A percentile compares a stretch with the other conserved stretches of the same genome.
Evolutionary conservation across 2,888 invertebrate species (phyloP).

Genomic region (Campoplex nolae): DNA sequence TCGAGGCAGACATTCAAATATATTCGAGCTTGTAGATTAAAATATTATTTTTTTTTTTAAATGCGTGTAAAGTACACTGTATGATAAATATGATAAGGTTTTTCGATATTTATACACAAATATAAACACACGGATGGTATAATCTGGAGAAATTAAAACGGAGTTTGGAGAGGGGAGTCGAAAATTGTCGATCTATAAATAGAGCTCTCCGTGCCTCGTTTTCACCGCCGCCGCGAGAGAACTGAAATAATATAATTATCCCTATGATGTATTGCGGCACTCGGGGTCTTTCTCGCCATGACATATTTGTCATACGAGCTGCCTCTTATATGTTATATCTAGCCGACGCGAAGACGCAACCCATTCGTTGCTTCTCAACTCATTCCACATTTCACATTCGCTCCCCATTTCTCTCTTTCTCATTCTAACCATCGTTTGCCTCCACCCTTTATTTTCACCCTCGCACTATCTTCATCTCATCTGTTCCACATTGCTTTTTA

Average conservation of each 20-base stretch:
- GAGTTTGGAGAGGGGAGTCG: neutral
- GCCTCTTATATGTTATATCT: slow-evolving; percentile 55
- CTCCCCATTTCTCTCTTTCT: slow-evolving; percentile 31
- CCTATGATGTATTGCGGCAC: slow-evolving; percentile 80
- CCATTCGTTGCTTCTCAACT: slow-evolving; percentile 73
- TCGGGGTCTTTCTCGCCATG: slow-evolving; percentile 75
- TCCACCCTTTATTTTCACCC: slow-evolving; percentile 8
- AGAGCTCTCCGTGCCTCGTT: slow-evolving; percentile 6
- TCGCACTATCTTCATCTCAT: slow-evolving; percentile 41
- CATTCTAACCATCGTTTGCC: slow-evolving; percentile 14
- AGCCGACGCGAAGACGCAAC: slow-evolving; percentile 73
- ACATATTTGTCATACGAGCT: slow-evolving; percentile 76
- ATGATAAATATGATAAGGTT: neutral
- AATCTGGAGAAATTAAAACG: neutral
- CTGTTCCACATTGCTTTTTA: slow-evolving; percentile 38
- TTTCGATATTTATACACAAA: neutral
- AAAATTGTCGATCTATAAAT: slow-evolving; percentile 35
- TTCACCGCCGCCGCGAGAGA: slow-evolving; percentile 64
- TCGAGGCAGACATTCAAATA: neutral
- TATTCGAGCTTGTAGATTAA: neutral
- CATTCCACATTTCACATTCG: slow-evolving; percentile 59
- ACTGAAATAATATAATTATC: slow-evolving; percentile 83
- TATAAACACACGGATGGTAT: neutral
- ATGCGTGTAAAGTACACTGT: neutral
- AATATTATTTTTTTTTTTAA: neutral